phyloP scores from a whole-genome alignment of 2,113 vertebrate species.

The Phoxinus phoxinus region DNA sequence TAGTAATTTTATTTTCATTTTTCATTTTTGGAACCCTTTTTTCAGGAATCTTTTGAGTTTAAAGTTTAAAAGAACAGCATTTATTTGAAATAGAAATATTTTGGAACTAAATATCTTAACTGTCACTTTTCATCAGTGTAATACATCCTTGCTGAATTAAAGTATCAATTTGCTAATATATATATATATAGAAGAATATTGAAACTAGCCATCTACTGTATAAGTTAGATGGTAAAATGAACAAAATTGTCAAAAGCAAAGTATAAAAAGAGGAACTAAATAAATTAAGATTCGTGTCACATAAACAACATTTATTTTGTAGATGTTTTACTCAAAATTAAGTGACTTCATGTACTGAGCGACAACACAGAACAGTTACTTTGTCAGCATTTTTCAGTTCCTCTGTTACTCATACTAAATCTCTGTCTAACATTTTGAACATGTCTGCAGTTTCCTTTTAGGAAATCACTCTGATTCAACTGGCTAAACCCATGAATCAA shows the following conservation, averaged over 20 bases:
- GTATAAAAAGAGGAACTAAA: neutral
- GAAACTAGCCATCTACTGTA: no score
- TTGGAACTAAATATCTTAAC: no score
- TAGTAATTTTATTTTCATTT: neutral
- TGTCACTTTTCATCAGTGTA: no score
- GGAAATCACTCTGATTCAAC: constrained; percentile 52
- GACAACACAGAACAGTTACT: neutral
- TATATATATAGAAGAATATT: no score
- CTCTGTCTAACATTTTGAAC: constrained; percentile 19
- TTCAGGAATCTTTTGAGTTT: no score
- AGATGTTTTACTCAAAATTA: neutral
- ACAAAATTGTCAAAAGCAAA: neutral
- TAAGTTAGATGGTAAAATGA: no score
- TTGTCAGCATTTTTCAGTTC: constrained; percentile 37
- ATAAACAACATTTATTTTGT: constrained; percentile 23
- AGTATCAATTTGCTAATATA: no score
- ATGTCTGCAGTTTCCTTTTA: constrained; percentile 9
- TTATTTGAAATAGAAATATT: no score
- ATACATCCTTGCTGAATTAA: no score
- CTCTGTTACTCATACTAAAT: constrained; percentile 36
- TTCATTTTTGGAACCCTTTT: neutral
- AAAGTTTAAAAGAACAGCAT: no score
- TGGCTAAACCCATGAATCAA: constrained; percentile 47
- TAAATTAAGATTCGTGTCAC: neutral
- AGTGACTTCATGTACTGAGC: constrained; percentile 19